These are phyloP conservation scores for Periophthalmodon schlosseri DNA, from an alignment of 2,113 vertebrate genomes.

Conservation along the genomic window DNA sequence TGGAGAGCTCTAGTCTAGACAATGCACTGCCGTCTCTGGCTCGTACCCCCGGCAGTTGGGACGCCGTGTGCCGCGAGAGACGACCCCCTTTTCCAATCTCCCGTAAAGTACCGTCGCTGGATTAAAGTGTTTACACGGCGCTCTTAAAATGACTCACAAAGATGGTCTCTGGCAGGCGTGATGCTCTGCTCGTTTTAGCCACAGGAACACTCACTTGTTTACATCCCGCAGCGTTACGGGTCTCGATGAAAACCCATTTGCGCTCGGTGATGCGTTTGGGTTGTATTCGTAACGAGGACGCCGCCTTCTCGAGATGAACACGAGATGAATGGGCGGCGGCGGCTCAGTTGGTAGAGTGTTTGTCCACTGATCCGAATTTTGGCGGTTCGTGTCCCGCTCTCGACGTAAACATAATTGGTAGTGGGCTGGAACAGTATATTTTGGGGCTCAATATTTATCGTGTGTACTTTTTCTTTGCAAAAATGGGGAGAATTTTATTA, in stretches of 20 bases:
- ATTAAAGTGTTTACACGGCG: slow-evolving; percentile 29
- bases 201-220: slow-evolving; percentile 9
- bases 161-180: not conserved
- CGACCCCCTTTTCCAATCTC: slow-evolving; percentile 1
- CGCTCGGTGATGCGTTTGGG: not conserved
- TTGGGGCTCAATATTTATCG: too few species aligned
- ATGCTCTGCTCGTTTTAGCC: slow-evolving; percentile 8
- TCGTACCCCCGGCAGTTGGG: slow-evolving; percentile 2
- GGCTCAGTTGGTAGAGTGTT: too few species aligned
- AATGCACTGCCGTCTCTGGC: slow-evolving; percentile 14
- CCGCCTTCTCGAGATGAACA: not conserved
- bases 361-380: too few species aligned
- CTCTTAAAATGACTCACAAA: slow-evolving; percentile 17
- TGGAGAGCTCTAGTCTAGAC: slow-evolving; percentile 5
- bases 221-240: not conserved
- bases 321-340: too few species aligned
- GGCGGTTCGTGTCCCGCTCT: too few species aligned
- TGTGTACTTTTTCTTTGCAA: too few species aligned
- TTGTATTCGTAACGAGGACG: not conserved
- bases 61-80: not conserved
- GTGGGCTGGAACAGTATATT: too few species aligned
- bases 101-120: not conserved
- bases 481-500: too few species aligned
- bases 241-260: not conserved
- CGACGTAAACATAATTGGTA: too few species aligned